Percentiles rank a stretch among this genome's conserved stretches.
Evolutionary conservation across 2,797 vertebrate species (phyloP).

Genomic region (Hydrophis major): DNA sequence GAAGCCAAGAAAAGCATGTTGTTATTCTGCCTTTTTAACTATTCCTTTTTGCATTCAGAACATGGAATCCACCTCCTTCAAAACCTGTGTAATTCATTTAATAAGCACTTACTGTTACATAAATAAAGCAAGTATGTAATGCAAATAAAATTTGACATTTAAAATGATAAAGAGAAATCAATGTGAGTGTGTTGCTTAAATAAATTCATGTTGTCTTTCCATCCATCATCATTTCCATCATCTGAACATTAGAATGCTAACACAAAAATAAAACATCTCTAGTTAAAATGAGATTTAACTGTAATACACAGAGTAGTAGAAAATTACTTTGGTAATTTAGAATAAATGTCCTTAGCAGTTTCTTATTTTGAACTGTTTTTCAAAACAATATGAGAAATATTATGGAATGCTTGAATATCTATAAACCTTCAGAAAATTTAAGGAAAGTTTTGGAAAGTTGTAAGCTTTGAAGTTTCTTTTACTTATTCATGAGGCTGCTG

Average conservation of each 20-base stretch:
- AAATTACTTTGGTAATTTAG: neutral
- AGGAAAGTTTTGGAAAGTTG: neutral
- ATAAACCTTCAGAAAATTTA: neutral
- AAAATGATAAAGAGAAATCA: neutral
- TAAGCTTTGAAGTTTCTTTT: neutral
- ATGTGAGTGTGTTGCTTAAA: neutral
- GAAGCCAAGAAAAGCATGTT: neutral
- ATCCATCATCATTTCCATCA: neutral
- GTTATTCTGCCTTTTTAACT: neutral
- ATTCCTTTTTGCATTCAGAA: neutral
- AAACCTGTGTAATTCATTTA: neutral
- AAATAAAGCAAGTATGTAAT: neutral
- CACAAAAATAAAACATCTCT: neutral
- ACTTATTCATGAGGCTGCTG: neutral
- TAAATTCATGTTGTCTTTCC: neutral
- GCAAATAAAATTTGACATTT: neutral
- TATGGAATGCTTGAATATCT: neutral
- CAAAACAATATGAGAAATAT: neutral
- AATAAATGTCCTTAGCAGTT: neutral
- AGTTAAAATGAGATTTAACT: neutral
- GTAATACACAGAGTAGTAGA: neutral
- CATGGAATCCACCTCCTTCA: neutral
- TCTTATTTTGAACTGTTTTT: neutral
- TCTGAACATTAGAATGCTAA: neutral
- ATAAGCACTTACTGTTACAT: neutral